Conservation (phyloP, 2,797 vertebrate genomes). For the Hyperoplus lanceolatus region DNA sequence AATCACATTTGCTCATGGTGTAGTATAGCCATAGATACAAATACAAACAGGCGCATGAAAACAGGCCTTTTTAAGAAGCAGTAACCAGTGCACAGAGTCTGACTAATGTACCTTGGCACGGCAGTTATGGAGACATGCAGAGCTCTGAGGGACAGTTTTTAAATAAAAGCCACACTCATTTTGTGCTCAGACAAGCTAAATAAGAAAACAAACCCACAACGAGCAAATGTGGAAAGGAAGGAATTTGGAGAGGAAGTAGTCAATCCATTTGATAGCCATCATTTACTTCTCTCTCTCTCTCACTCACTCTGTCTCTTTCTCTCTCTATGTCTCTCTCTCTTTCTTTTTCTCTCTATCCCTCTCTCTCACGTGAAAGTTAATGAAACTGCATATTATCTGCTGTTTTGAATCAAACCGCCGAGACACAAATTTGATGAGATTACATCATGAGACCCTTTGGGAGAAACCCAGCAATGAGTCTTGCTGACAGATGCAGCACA, state of each 20-base stretch:
- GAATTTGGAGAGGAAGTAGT: constrained; percentile 69
- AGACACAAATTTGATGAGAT: constrained; percentile 59
- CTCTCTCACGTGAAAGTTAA: constrained; percentile 45
- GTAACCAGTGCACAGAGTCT: constrained; percentile 53
- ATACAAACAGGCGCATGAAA: constrained; percentile 57
- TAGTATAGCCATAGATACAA: constrained; percentile 53
- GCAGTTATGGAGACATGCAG: constrained; percentile 48
- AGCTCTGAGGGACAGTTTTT: constrained; percentile 62
- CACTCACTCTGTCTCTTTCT: not conserved
- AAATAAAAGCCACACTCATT: constrained; percentile 65
- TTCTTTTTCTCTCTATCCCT: constrained; percentile 14
- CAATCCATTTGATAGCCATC: constrained; percentile 64
- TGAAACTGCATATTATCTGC: constrained; percentile 53
- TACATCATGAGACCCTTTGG: constrained; percentile 44
- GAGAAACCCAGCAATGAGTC: constrained; percentile 53
- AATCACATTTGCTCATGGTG: constrained; percentile 55
- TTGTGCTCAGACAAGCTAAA: constrained; percentile 68
- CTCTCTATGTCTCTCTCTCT: not conserved
- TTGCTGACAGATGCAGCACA: constrained; percentile 48
- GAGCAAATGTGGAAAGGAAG: constrained; percentile 69
- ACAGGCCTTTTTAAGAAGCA: constrained; percentile 45
- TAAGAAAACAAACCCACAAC: constrained; percentile 72
- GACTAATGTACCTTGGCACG: constrained; percentile 66
- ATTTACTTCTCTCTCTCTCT: constrained; percentile 30
- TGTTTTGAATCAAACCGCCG: constrained; percentile 63